phyloP scores from a whole-genome alignment of 2,797 vertebrate species.

The Cheirogaleus major region DNA sequence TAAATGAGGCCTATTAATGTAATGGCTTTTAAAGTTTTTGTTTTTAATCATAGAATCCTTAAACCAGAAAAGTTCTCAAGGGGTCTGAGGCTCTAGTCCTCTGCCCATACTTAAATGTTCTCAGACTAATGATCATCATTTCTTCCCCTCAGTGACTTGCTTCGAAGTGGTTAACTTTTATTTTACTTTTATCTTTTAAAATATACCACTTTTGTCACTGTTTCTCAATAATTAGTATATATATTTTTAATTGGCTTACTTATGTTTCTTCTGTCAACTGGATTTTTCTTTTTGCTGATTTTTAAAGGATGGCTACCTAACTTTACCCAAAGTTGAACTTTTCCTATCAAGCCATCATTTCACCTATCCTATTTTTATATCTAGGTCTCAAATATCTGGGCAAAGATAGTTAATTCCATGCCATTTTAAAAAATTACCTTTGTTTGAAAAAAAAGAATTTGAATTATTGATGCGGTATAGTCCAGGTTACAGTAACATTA shows the following conservation, averaged over 20 bases:
- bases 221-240: conserved; percentile 52
- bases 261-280: not conserved
- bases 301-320: conserved; percentile 15
- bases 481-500: not conserved
- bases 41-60: conserved; percentile 70
- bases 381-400: conserved; percentile 1
- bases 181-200: conserved; percentile 59
- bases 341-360: conserved; percentile 24
- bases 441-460: not conserved
- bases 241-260: conserved; percentile 61
- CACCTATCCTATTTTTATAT: conserved; percentile 35
- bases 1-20: conserved; percentile 56
- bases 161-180: conserved; percentile 58
- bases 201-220: not conserved
- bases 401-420: conserved; percentile 24
- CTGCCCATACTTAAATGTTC: not conserved
- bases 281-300: conserved; percentile 44
- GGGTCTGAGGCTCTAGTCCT: not conserved
- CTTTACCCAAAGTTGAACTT: conserved; percentile 20
- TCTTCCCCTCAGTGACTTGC: conserved; percentile 28
- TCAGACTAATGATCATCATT: conserved; percentile 52
- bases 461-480: not conserved
- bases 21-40: conserved; percentile 64
- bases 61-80: conserved; percentile 40
- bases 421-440: not conserved